A percentile compares a stretch with the other conserved stretches of the same genome.
phyloP scores from a whole-genome alignment of 2,888 invertebrate species.

The Euphydryas editha region DNA sequence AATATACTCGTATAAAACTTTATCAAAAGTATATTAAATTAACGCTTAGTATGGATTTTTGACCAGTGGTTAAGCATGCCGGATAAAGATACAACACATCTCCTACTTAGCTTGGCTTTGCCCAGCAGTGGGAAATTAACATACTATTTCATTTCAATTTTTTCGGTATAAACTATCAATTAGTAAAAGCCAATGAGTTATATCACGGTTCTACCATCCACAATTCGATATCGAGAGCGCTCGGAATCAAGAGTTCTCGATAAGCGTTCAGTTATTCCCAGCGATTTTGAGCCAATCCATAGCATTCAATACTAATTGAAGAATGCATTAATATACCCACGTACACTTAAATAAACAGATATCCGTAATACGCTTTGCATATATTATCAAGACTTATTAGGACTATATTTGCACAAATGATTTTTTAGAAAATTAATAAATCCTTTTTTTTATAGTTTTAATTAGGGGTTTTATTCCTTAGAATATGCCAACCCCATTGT shows the following conservation, averaged over 20 bases:
- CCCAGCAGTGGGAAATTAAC: too few species aligned
- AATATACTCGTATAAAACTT: too few species aligned
- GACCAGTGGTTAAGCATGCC: too few species aligned
- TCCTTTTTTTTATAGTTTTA: too few species aligned
- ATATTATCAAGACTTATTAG: background rate
- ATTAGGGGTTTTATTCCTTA: too few species aligned
- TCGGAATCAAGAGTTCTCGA: background rate
- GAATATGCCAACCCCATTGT: too few species aligned
- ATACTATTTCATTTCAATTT: too few species aligned
- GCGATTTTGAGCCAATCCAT: background rate
- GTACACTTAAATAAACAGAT: conserved; percentile 62
- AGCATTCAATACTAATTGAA: conserved; percentile 59
- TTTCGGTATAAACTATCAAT: background rate
- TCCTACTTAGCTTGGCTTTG: too few species aligned
- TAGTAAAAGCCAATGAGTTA: conserved; percentile 2
- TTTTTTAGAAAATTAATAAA: too few species aligned
- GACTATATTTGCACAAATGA: conserved; percentile 5
- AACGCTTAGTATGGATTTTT: too few species aligned
- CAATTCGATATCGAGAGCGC: background rate
- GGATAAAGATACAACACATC: too few species aligned
- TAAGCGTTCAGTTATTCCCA: background rate
- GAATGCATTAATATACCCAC: conserved; percentile 65
- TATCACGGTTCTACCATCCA: conserved; percentile 1
- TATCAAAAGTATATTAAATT: too few species aligned
- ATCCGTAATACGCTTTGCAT: conserved; percentile 34